Base-by-base conservation (phyloP, 1,140 invertebrate genomes). In the Lepidurus couesii region DNA sequence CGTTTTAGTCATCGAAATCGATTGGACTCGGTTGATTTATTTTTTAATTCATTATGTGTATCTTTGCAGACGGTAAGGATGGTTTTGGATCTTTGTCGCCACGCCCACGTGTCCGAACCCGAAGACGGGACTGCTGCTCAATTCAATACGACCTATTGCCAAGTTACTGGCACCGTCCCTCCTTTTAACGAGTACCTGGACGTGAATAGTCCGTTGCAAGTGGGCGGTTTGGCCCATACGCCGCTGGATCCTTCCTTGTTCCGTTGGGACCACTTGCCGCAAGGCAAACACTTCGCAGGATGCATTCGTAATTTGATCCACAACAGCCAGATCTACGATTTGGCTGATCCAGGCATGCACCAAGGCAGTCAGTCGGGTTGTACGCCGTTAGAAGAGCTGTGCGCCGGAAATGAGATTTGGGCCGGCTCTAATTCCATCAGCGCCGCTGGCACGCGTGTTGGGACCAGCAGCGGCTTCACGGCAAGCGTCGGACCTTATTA, bases 101-200 rank as follows among this genome's bases (percentile, higher is more conserved):
- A 92, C 1, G 94, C 95, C 3, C 90, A 92, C 81, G 91, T 96
- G 77, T 89, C 91, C 77, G 93, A 96, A 86, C 88, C 92, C 82
- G 94, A 96, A 86, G 95, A 97, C 84, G 93, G 94, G 42, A 91
- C 91, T 45, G 91, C 94, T 1, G 84, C 86, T 21, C 90, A 93
- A 82, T 95, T 96, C 83, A 93, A 97, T 83, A 92, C 94, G 80
- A 90, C 90, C 6, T 90, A 90, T 11, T 99, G 97, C 85, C 94
- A 98, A 86, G 93, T 93, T 0, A 89, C 90, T 78, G 94, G 94
- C 11, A 90, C 88, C 0, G 95, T 98, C 80, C 95, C 95, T 13
- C 95, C 95, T 1, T 98, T 98, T 85, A 97, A 97, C 84, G 95
- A 97, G 85, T 98, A 96, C 83, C 87, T 99, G 4, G 98, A 99